Percentiles rank a stretch among this genome's conserved stretches.
Conservation (phyloP, 2,888 invertebrate species). For the Eristalinus aeneus region DNA sequence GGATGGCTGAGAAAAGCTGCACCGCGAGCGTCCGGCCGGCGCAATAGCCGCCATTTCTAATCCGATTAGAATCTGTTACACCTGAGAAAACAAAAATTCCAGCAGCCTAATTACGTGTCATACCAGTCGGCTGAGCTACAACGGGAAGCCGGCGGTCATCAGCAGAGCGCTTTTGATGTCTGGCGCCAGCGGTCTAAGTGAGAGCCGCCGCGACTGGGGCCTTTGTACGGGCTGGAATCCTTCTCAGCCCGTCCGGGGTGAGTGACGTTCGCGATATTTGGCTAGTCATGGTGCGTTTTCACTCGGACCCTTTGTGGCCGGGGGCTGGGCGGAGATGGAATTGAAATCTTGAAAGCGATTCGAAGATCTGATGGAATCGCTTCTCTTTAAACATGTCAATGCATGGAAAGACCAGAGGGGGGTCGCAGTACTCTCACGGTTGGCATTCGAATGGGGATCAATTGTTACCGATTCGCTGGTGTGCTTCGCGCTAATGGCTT, state of each 20-base stretch:
- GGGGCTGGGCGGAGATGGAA: slow-evolving; percentile 40
- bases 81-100: slow-evolving; percentile 70
- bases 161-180: slow-evolving; percentile 70
- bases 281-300: slow-evolving; percentile 67
- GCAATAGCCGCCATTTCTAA: slow-evolving; percentile 65
- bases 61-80: slow-evolving; percentile 70
- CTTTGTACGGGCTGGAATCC: slow-evolving; percentile 31
- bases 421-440: not conserved
- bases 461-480: slow-evolving; percentile 48
- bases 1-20: not conserved
- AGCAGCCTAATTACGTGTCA: slow-evolving; percentile 71
- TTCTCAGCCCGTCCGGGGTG: slow-evolving; percentile 32
- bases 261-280: slow-evolving; percentile 69
- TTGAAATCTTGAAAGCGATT: slow-evolving; percentile 60
- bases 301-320: slow-evolving; percentile 45
- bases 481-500: slow-evolving; percentile 42
- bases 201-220: slow-evolving; percentile 10
- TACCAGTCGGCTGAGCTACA: slow-evolving; percentile 58
- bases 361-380: slow-evolving; percentile 62
- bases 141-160: slow-evolving; percentile 55
- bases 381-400: slow-evolving; percentile 68
- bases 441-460: slow-evolving; percentile 36
- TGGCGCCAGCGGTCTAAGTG: slow-evolving; percentile 61
- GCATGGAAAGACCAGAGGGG: slow-evolving; percentile 38
- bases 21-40: not conserved